Conservation (phyloP, 2,113 vertebrate species). For the Antechinus flavipes region DNA sequence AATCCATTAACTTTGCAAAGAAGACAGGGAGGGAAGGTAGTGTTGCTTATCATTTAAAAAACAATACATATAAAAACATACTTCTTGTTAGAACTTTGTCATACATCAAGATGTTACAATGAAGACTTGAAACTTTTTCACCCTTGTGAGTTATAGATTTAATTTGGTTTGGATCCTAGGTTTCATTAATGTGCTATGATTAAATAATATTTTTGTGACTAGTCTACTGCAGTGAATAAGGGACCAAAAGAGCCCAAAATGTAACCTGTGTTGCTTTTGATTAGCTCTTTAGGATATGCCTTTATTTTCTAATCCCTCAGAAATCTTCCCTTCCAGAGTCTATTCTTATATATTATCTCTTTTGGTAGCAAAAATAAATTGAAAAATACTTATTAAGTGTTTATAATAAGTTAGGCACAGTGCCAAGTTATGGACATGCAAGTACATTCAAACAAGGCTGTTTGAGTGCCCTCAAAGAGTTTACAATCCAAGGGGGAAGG, state of each 20-base stretch:
- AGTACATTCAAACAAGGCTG: no score
- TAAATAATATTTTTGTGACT: neutral
- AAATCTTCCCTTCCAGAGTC: no score
- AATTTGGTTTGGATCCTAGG: neutral
- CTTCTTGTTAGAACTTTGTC: neutral
- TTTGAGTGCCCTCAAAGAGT: no score
- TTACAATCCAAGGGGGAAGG: no score
- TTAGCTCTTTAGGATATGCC: neutral
- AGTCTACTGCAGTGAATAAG: neutral
- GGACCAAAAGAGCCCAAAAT: neutral
- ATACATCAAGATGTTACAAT: neutral
- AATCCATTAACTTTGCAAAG: neutral
- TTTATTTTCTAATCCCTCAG: no score
- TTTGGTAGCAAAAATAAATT: no score
- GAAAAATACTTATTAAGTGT: no score
- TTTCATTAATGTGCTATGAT: neutral
- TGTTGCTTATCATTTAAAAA: neutral
- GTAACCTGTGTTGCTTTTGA: neutral
- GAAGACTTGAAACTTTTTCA: neutral
- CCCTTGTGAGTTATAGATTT: neutral
- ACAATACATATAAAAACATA: neutral
- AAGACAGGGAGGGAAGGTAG: no score
- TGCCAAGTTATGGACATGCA: no score
- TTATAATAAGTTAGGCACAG: no score
- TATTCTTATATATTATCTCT: no score